phyloP scores from a whole-genome alignment of 2,888 invertebrate genomes.

The Pasiphila rectangulata region DNA sequence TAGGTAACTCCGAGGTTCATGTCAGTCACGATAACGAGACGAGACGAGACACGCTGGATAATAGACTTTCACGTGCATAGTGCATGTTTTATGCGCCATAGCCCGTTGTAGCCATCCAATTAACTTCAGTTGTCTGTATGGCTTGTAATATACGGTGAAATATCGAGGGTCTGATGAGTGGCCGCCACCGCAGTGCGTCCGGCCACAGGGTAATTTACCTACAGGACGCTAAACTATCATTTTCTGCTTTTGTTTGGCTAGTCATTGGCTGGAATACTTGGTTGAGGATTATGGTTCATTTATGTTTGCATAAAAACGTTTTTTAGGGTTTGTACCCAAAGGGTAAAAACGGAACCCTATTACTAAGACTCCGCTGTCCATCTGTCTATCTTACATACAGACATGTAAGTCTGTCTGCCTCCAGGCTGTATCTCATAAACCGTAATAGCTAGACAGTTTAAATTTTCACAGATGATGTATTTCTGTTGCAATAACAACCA shows the following conservation, averaged over 20 bases:
- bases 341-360: too few species aligned
- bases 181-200: constrained; percentile 35
- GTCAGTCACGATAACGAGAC: constrained; percentile 27
- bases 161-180: constrained; percentile 67
- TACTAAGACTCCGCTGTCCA: too few species aligned
- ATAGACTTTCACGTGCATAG: constrained; percentile 23
- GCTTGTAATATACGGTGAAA: constrained; percentile 68
- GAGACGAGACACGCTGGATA: constrained; percentile 20
- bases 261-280: not conserved
- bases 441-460: too few species aligned
- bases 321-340: too few species aligned
- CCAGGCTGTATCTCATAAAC: too few species aligned
- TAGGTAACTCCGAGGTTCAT: constrained; percentile 14
- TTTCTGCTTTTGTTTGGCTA: constrained; percentile 1
- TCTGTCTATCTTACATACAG: too few species aligned
- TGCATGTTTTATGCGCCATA: constrained; percentile 50
- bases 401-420: too few species aligned
- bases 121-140: constrained; percentile 68
- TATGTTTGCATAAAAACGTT: not conserved
- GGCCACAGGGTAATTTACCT: constrained; percentile 11
- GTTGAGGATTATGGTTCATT: not conserved
- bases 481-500: too few species aligned
- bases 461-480: too few species aligned
- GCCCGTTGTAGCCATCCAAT: constrained; percentile 65
- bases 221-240: constrained; percentile 12